Evolutionary conservation across 1,140 invertebrate genomes (phyloP).

Genomic region (Temnothorax longispinosus): DNA sequence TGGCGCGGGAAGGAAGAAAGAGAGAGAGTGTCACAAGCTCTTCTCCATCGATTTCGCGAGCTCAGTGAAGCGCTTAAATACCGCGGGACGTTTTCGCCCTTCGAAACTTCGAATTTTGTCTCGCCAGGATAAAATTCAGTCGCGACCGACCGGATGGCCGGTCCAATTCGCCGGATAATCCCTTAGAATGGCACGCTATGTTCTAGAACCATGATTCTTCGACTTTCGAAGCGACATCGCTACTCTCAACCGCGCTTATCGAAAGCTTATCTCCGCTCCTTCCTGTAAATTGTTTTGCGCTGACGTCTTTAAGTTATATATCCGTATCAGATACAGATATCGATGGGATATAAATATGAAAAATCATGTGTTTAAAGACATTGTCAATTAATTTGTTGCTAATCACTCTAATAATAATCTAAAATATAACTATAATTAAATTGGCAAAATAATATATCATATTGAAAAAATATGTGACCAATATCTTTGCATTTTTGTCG

Average conservation of each 20-base stretch:
- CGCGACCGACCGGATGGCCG: slow-evolving; percentile 19
- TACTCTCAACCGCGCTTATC: slow-evolving; percentile 22
- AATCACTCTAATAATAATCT: background rate
- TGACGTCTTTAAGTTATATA: slow-evolving; percentile 6
- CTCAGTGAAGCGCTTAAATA: slow-evolving; percentile 41
- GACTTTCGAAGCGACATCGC: slow-evolving; percentile 34
- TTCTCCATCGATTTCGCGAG: slow-evolving; percentile 28
- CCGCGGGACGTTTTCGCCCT: background rate
- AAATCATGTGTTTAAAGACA: no score
- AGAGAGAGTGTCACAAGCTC: slow-evolving; percentile 27
- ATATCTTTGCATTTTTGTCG: background rate
- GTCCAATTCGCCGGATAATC: slow-evolving; percentile 64
- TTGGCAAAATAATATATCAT: background rate
- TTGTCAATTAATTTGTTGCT: background rate
- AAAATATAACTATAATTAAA: background rate
- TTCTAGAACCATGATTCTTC: slow-evolving; percentile 17
- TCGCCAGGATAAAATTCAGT: slow-evolving; percentile 49
- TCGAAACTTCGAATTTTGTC: slow-evolving; percentile 25
- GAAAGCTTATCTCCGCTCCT: background rate
- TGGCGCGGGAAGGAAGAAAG: background rate
- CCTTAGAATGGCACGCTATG: slow-evolving; percentile 54
- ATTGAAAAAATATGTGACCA: background rate
- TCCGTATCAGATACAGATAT: background rate
- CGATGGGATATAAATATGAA: background rate
- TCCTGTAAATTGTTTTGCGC: slow-evolving; percentile 10